These are phyloP conservation scores for Dicentrarchus labrax DNA, from an alignment of 2,113 vertebrate species.

Conservation along the genomic window DNA sequence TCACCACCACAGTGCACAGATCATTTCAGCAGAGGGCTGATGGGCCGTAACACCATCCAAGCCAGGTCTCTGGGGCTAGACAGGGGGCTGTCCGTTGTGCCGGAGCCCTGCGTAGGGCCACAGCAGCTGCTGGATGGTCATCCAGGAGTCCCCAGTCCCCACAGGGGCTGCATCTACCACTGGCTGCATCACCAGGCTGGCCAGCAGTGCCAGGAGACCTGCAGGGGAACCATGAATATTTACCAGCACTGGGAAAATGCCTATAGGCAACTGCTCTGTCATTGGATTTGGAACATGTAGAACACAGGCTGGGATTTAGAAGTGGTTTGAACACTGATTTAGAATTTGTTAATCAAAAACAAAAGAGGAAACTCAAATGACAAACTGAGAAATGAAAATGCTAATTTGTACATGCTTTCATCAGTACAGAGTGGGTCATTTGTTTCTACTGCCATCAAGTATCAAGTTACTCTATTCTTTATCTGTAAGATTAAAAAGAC, in stretches of 20 bases:
- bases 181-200: constrained; percentile 89
- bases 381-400: not conserved
- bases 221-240: constrained; percentile 9
- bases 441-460: not conserved
- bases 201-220: constrained; percentile 89
- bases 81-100: constrained; percentile 90
- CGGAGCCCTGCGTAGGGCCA: constrained; percentile 91
- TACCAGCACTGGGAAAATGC: not conserved
- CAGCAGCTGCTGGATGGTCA: constrained; percentile 91
- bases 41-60: not conserved
- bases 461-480: no score
- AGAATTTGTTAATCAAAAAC: not conserved
- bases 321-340: not conserved
- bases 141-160: constrained; percentile 91
- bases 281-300: no score
- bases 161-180: constrained; percentile 90
- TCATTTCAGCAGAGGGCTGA: constrained; percentile 23
- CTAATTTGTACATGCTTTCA: not conserved
- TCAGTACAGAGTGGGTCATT: not conserved
- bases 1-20: constrained; percentile 4
- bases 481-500: not conserved
- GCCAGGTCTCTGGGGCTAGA: constrained; percentile 70
- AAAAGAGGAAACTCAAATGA: not conserved
- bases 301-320: not conserved
- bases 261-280: not conserved